These are phyloP conservation scores for Rousettus leschenaultii DNA, from an alignment of 2,113 vertebrate genomes.

Conservation along the genomic window DNA sequence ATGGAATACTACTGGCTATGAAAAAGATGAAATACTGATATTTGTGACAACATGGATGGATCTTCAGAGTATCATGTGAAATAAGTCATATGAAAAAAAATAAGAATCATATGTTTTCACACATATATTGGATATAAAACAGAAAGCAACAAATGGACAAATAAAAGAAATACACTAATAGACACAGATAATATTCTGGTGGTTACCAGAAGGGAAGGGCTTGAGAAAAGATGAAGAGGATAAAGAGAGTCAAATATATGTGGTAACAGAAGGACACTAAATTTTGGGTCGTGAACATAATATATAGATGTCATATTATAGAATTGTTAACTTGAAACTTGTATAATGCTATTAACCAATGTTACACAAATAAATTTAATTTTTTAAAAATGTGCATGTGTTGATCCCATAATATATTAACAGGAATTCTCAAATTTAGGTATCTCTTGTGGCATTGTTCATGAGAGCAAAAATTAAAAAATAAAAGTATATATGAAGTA, in stretches of 20 bases:
- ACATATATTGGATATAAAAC: neutral
- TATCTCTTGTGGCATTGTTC: neutral
- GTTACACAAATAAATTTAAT: neutral
- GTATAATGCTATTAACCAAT: neutral
- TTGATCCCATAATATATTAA: neutral
- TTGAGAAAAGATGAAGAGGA: neutral
- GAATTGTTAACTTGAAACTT: neutral
- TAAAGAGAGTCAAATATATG: neutral
- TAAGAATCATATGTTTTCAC: neutral
- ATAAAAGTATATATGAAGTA: neutral
- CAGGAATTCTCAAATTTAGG: neutral
- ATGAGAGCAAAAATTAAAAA: neutral
- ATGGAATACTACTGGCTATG: too few species aligned
- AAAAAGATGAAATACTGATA: neutral
- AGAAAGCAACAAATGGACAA: neutral
- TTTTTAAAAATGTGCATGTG: neutral
- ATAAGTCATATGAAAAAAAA: neutral
- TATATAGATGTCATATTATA: neutral
- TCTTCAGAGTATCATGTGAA: neutral
- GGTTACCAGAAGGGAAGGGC: too few species aligned
- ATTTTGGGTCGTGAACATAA: neutral
- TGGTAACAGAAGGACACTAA: neutral
- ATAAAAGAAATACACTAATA: neutral
- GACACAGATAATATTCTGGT: neutral
- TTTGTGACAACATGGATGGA: neutral